Base-by-base conservation (phyloP, 2,113 vertebrate species). In the Mohoua ochrocephala region DNA sequence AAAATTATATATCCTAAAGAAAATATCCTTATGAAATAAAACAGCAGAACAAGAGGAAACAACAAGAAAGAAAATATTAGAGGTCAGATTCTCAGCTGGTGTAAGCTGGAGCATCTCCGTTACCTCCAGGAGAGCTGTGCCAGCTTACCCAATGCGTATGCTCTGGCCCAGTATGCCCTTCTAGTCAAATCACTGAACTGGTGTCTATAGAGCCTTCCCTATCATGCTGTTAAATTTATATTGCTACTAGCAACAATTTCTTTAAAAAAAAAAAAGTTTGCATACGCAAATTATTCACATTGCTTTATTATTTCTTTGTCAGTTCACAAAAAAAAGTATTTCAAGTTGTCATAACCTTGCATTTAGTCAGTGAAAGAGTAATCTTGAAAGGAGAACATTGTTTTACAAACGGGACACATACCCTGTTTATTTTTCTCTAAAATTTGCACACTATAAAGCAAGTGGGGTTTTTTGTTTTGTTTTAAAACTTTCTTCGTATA, bases 221-320 rank as follows among this genome's bases (percentile, higher is more conserved):
- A 47, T 11, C 8, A 11, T 13, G 7, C 33, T 68, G 7, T 31
- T 65, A 76, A 92, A 94, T 89, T 81, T 68, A 2, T 70, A 79
- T 53, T 93, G 69, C 68, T 70, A 61, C 13, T 91, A 73, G 50
- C 65, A 96, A 64, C 41, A 39, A 82, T 85, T 95, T 67, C 1
- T 71, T 86, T 56, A 8, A 96, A 97, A 97, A 97, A 41, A 41
- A 41, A 96, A 64, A 98, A 96, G 26, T 97, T 97, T 97, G 95
- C 95, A 95, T 98, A 98, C 86, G 69, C 76, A 97, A 97, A 86
- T 97, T 97, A 97, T 96, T 97, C 93, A 97, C 94, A 97, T 97
- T 96, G 85, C 87, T 98, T 98, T 98, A 97, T 98, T 98, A 98
- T 97, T 93, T 89, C 78, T 95, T 97, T 75, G 80, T 97, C 87